phyloP scores from a whole-genome alignment of 53 echinoderm and acorn worm genomes.

The Arbacia lixula region DNA sequence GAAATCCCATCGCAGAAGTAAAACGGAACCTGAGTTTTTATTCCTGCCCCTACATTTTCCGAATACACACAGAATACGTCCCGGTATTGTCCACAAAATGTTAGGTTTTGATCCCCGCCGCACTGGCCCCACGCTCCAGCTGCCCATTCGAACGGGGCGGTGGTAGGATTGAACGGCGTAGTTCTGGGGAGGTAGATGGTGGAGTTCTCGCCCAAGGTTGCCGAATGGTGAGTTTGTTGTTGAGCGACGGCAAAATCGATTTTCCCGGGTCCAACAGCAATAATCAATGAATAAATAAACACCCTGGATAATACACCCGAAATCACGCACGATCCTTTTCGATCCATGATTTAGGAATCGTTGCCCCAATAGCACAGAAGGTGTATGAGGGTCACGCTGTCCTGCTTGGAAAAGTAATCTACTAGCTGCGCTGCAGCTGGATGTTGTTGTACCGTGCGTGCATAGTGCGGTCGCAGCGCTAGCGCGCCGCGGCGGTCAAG shows the following conservation, averaged over 20 bases:
- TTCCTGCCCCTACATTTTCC: background rate
- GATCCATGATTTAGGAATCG: too few species aligned
- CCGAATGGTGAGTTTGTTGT: conserved; percentile 5
- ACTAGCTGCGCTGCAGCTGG: too few species aligned
- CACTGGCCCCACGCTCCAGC: conserved; percentile 30
- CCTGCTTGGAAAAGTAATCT: too few species aligned
- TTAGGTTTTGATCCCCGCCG: background rate
- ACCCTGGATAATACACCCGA: too few species aligned
- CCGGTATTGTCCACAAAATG: conserved; percentile 24
- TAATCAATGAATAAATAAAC: conserved; percentile 37
- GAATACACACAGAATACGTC: conserved; percentile 41
- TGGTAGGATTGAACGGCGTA: background rate
- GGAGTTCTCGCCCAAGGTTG: background rate
- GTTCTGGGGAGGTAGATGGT: background rate
- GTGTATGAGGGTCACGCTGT: too few species aligned
- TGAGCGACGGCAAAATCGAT: conserved; percentile 15
- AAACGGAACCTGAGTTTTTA: conserved; percentile 52
- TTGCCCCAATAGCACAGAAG: too few species aligned
- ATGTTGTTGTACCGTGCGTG: too few species aligned
- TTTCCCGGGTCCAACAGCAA: conserved; percentile 17
- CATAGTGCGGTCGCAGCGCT: too few species aligned
- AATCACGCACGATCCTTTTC: too few species aligned
- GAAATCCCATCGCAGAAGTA: conserved; percentile 61
- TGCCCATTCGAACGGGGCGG: conserved; percentile 30
- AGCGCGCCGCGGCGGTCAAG: too few species aligned